phyloP scores from a whole-genome alignment of 2,888 invertebrate species.

The Netelia virgata region DNA sequence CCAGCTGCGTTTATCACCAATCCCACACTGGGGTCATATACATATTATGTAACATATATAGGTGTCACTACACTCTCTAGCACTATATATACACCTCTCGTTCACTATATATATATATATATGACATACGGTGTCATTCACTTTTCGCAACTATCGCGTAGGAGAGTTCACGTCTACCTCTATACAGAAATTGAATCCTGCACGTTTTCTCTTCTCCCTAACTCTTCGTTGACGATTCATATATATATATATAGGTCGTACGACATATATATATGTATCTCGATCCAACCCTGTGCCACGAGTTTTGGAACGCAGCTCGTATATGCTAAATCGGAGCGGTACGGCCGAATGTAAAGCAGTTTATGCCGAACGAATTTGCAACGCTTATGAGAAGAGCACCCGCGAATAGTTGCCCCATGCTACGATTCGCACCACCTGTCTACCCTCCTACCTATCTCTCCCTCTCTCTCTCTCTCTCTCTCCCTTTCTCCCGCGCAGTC shows the following conservation, averaged over 20 bases:
- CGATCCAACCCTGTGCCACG: conserved; percentile 40
- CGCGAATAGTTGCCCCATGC: conserved; percentile 18
- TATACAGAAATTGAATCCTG: conserved; percentile 42
- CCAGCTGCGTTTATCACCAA: conserved; percentile 77
- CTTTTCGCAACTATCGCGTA: conserved; percentile 62
- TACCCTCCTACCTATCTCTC: background rate
- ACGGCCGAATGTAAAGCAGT: conserved; percentile 73
- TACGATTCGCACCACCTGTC: background rate
- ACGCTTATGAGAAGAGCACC: conserved; percentile 72
- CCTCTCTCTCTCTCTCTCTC: background rate
- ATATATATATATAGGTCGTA: conserved; percentile 3
- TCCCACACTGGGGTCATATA: conserved; percentile 65
- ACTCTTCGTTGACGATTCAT: conserved; percentile 47
- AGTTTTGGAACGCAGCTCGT: conserved; percentile 57
- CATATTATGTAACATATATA: conserved; percentile 54
- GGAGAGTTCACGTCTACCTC: conserved; percentile 20
- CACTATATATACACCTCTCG: background rate
- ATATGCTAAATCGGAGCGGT: conserved; percentile 70
- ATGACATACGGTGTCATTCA: conserved; percentile 39
- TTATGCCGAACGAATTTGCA: conserved; percentile 75
- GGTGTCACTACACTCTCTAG: background rate
- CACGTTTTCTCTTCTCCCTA: conserved; percentile 54
- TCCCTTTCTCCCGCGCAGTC: background rate
- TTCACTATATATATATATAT: conserved; percentile 3
- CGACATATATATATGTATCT: conserved; percentile 21